phyloP scores from a whole-genome alignment of 1,140 invertebrate species.

The Helicoverpa zea region DNA sequence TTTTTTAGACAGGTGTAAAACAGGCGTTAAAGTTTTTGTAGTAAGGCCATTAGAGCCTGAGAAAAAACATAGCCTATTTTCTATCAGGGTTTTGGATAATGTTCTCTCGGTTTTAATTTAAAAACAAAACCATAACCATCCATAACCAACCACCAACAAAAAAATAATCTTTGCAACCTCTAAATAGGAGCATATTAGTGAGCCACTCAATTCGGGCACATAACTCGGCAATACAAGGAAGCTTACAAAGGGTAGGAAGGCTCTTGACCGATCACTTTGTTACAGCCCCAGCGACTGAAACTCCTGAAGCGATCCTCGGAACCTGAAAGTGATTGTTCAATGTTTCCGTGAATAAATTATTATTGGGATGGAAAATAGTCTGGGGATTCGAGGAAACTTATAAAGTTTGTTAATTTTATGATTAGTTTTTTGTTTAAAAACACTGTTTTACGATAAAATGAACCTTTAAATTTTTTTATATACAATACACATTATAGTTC shows the following conservation, averaged over 20 bases:
- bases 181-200: background rate
- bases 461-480: background rate
- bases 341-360: background rate
- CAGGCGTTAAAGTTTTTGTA: too few species aligned
- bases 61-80: too few species aligned
- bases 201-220: conserved; percentile 29
- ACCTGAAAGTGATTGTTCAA: background rate
- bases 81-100: too few species aligned
- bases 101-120: too few species aligned
- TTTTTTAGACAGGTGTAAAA: too few species aligned
- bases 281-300: conserved; percentile 22
- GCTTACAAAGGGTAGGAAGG: conserved; percentile 13
- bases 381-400: too few species aligned
- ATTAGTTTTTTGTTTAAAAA: too few species aligned
- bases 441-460: background rate
- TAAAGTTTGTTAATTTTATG: too few species aligned
- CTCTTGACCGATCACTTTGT: conserved; percentile 38
- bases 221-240: conserved; percentile 21
- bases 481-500: background rate
- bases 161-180: too few species aligned
- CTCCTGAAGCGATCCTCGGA: conserved; percentile 26
- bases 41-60: too few species aligned
- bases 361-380: background rate
- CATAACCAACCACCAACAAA: too few species aligned
- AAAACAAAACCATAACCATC: too few species aligned